A percentile compares a stretch with the other conserved stretches of the same genome.
phyloP scores from a whole-genome alignment of 2,113 vertebrate species.

The Urocitellus parryii region DNA sequence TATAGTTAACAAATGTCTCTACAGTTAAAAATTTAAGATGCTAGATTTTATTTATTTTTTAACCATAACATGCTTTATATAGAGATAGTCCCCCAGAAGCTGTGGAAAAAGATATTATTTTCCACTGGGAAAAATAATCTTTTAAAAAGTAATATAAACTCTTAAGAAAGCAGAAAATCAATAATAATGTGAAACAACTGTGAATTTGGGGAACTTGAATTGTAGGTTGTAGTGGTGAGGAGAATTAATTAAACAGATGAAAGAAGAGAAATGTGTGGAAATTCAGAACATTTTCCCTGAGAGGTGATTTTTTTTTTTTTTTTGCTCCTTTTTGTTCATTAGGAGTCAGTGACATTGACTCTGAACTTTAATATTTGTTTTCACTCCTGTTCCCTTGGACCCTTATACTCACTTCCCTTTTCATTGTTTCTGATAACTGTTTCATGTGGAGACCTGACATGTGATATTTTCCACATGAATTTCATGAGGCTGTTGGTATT shows the following conservation, averaged over 20 bases:
- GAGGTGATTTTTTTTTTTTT: background rate
- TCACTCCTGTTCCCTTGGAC: background rate
- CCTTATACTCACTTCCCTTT: slow-evolving; percentile 1
- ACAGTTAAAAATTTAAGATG: background rate
- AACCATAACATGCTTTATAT: background rate
- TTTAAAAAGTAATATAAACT: background rate
- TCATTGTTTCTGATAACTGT: background rate
- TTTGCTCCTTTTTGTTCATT: background rate
- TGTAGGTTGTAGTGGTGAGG: rapidly evolving
- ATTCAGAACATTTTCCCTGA: background rate
- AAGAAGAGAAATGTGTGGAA: background rate
- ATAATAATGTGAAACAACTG: slow-evolving; percentile 9
- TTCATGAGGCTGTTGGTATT: slow-evolving; percentile 52
- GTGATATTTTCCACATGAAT: slow-evolving; percentile 3
- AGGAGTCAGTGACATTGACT: background rate
- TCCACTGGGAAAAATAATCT: background rate
- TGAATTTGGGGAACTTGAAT: background rate
- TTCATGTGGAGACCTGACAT: background rate
- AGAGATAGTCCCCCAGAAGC: background rate
- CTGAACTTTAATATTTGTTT: background rate
- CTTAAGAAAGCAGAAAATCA: slow-evolving; percentile 59
- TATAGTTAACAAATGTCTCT: background rate
- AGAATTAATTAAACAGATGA: background rate
- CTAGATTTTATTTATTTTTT: background rate
- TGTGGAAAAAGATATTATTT: background rate